Evolutionary conservation across 2,888 invertebrate genomes (phyloP).

Genomic region (Cryptosula pallasiana): DNA sequence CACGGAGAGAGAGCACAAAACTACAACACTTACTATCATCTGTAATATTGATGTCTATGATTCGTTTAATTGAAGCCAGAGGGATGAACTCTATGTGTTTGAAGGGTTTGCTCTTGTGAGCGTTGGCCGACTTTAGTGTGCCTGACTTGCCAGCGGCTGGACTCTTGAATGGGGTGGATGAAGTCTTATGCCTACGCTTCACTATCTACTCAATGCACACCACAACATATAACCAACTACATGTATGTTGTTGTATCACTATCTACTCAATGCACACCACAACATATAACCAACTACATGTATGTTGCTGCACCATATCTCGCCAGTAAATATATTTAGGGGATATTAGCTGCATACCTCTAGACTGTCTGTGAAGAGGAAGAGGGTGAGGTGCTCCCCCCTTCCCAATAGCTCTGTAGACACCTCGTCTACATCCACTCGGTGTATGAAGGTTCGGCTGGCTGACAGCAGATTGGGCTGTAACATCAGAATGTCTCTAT

Average conservation of each 20-base stretch:
- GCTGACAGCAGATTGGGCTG: constrained; percentile 87
- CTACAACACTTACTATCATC: not conserved
- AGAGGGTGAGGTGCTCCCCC: constrained; percentile 79
- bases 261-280: not conserved
- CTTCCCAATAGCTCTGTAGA: constrained; percentile 69
- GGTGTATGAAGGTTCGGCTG: constrained; percentile 80
- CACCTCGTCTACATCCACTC: constrained; percentile 83
- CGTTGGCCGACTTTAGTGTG: constrained; percentile 35
- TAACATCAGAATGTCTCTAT: not conserved
- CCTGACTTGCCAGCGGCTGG: constrained; percentile 62
- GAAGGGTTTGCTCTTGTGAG: constrained; percentile 61
- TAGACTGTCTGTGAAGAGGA: constrained; percentile 88
- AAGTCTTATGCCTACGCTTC: constrained; percentile 57
- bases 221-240: no score
- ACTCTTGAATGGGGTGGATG: constrained; percentile 56
- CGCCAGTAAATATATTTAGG: no score
- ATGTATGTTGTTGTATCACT: no score
- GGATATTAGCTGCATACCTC: no score
- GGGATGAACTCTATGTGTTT: constrained; percentile 86
- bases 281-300: not conserved
- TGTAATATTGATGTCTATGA: constrained; percentile 79
- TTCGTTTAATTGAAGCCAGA: constrained; percentile 79
- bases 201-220: constrained; percentile 55
- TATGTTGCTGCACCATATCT: no score
- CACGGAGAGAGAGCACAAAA: no score